A percentile compares a stretch with the other conserved stretches of the same genome.
phyloP scores from a whole-genome alignment of 1,140 invertebrate species.

The Bursaphelenchus mucronatus region DNA sequence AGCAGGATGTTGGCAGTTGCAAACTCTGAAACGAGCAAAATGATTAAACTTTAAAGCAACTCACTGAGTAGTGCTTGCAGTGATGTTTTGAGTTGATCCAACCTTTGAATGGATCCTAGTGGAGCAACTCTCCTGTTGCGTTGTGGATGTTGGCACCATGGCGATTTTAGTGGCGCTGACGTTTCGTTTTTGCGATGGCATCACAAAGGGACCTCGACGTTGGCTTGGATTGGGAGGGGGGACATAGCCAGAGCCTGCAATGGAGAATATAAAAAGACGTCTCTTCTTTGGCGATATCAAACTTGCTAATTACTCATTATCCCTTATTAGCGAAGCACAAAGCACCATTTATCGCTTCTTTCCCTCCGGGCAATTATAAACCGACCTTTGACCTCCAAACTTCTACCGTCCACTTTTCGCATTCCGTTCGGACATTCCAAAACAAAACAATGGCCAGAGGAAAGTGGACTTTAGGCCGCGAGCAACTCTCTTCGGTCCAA shows the following conservation, averaged over 20 bases:
- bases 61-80: not conserved
- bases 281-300: too few species aligned
- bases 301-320: too few species aligned
- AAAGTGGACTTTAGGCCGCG: too few species aligned
- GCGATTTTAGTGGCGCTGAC: not conserved
- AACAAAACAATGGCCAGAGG: too few species aligned
- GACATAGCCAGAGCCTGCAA: slow-evolving; percentile 13
- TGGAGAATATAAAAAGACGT: not conserved
- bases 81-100: not conserved
- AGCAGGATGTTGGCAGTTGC: slow-evolving; percentile 43
- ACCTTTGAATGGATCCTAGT: not conserved
- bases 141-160: slow-evolving; percentile 1
- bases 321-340: too few species aligned
- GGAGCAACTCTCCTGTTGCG: not conserved
- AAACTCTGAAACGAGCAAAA: slow-evolving; percentile 10
- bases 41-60: slow-evolving; percentile 3
- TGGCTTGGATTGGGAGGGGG: slow-evolving; percentile 1
- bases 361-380: too few species aligned
- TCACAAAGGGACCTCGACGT: slow-evolving; percentile 13
- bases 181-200: slow-evolving; percentile 7
- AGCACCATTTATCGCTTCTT: too few species aligned
- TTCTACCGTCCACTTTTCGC: too few species aligned
- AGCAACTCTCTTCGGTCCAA: too few species aligned
- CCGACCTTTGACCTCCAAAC: too few species aligned
- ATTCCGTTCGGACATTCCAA: too few species aligned